Evolutionary conservation across 2,797 vertebrate genomes (phyloP).

Genomic region (Nasua narica): DNA sequence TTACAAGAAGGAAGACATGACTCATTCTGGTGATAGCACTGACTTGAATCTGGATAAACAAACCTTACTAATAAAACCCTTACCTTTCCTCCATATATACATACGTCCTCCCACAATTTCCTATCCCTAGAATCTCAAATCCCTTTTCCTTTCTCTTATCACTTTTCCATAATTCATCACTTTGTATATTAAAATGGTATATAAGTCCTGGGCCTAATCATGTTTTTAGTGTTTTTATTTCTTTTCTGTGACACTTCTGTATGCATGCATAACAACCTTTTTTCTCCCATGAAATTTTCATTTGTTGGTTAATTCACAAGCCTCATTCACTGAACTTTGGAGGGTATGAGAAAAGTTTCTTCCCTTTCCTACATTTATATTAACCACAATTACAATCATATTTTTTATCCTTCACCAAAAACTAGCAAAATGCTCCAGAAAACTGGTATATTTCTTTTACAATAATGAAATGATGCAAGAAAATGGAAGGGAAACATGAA

Average conservation of each 20-base stretch:
- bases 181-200: background rate
- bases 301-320: background rate
- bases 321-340: background rate
- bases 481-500: background rate
- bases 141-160: background rate
- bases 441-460: background rate
- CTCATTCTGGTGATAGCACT: background rate
- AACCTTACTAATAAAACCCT: background rate
- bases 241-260: background rate
- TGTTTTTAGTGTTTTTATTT: background rate
- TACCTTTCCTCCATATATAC: background rate
- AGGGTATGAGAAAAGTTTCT: background rate
- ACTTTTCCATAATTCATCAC: background rate
- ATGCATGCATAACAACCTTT: background rate
- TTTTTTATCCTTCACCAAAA: background rate
- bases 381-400: background rate
- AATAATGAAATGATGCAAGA: background rate
- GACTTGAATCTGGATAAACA: background rate
- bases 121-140: background rate
- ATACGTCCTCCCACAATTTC: background rate
- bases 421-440: background rate
- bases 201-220: background rate
- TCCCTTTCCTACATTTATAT: background rate
- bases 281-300: background rate
- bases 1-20: background rate